Percentiles rank a stretch among this genome's conserved stretches.
These are phyloP conservation scores for Plectrocnemia conspersa DNA, from an alignment of 1,140 invertebrate species.

Conservation along the genomic window DNA sequence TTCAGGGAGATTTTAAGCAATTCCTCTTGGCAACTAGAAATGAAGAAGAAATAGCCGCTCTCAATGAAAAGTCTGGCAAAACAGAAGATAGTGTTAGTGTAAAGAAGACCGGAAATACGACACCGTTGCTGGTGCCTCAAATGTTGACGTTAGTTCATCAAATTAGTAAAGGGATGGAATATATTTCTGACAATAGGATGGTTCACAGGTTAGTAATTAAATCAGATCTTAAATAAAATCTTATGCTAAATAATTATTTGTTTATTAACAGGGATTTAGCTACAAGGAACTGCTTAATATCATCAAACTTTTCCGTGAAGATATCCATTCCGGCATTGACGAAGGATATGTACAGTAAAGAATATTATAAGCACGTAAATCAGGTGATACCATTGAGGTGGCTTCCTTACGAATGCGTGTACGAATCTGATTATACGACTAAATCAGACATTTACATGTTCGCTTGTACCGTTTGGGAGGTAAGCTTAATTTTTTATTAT, in stretches of 20 bases:
- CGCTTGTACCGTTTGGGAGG: conserved; percentile 85
- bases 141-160: conserved; percentile 70
- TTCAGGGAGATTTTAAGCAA: conserved; percentile 87
- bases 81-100: conserved; percentile 28
- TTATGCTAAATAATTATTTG: conserved; percentile 5
- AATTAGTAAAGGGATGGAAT: conserved; percentile 79
- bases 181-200: conserved; percentile 67
- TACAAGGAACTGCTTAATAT: conserved; percentile 87
- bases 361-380: conserved; percentile 78
- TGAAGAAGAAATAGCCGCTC: conserved; percentile 30
- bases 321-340: conserved; percentile 75
- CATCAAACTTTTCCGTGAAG: conserved; percentile 78
- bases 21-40: conserved; percentile 80
- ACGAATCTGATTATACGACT: conserved; percentile 87
- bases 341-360: conserved; percentile 78
- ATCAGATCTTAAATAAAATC: conserved; percentile 11
- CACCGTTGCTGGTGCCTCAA: conserved; percentile 65
- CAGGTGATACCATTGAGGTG: conserved; percentile 75
- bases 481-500: conserved; percentile 36
- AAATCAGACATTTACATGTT: conserved; percentile 94
- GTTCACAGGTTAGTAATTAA: conserved; percentile 61
- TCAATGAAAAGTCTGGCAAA: conserved; percentile 38
- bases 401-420: conserved; percentile 82
- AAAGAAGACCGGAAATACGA: conserved; percentile 39
- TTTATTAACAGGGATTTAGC: conserved; percentile 67